Evolutionary conservation across 2,888 invertebrate species (phyloP).

Genomic region (Panzeria rudis): DNA sequence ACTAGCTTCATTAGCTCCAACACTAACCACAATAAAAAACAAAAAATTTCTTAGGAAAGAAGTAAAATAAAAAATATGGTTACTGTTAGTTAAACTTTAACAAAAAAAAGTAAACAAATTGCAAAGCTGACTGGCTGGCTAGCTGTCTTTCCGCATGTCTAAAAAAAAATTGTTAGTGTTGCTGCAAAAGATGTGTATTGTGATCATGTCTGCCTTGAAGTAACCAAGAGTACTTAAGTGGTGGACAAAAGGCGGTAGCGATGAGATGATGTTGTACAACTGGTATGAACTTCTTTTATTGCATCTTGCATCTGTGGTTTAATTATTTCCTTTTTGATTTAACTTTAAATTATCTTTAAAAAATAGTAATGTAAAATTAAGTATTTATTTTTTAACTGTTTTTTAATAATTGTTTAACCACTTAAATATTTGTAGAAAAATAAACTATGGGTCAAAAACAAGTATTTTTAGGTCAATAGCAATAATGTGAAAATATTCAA

Average conservation of each 20-base stretch:
- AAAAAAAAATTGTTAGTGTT: slow-evolving; percentile 4
- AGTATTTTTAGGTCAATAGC: slow-evolving; percentile 54
- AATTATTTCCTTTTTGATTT: slow-evolving; percentile 38
- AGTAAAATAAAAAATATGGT: slow-evolving; percentile 48
- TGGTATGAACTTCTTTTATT: slow-evolving; percentile 64
- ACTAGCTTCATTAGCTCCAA: slow-evolving; percentile 33
- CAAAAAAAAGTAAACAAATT: slow-evolving; percentile 15
- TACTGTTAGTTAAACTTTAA: slow-evolving; percentile 42
- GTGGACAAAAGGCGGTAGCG: slow-evolving; percentile 28
- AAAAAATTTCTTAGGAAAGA: slow-evolving; percentile 41
- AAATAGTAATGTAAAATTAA: slow-evolving; percentile 60
- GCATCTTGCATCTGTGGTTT: slow-evolving; percentile 54
- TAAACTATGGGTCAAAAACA: slow-evolving; percentile 36
- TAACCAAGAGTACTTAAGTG: slow-evolving; percentile 10
- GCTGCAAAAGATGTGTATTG: slow-evolving; percentile 14
- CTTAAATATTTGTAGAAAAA: neutral
- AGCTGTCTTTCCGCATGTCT: slow-evolving; percentile 11
- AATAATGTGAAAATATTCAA: slow-evolving; percentile 26
- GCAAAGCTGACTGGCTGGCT: neutral
- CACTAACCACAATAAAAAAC: slow-evolving; percentile 36
- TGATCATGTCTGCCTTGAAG: slow-evolving; percentile 27
- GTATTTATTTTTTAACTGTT: slow-evolving; percentile 38
- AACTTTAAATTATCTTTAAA: slow-evolving; percentile 3
- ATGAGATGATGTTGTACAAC: slow-evolving; percentile 63
- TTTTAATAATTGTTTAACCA: slow-evolving; percentile 41